A percentile compares a stretch with the other conserved stretches of the same genome.
These are phyloP conservation scores for Globodera ellingtonae DNA, from an alignment of 1,140 invertebrate genomes.

Conservation along the genomic window DNA sequence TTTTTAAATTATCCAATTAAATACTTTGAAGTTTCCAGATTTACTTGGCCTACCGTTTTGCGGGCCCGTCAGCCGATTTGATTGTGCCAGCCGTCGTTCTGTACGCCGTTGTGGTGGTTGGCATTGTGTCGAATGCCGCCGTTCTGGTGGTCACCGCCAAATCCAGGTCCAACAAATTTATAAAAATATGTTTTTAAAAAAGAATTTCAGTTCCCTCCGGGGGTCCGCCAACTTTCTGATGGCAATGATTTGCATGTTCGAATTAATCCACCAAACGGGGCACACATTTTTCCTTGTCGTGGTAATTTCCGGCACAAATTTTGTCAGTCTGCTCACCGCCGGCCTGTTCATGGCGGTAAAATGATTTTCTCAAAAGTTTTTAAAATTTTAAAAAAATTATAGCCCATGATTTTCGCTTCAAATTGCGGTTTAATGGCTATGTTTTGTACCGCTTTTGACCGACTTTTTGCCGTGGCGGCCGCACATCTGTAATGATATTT, in stretches of 20 bases:
- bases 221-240: conserved; percentile 27
- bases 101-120: not conserved
- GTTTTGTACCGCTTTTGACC: conserved; percentile 4
- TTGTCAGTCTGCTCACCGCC: not conserved
- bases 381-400: not conserved
- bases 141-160: conserved; percentile 6
- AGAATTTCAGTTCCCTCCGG: conserved; percentile 12
- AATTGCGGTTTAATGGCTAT: conserved; percentile 1
- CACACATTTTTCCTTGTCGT: conserved; percentile 13
- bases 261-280: conserved; percentile 21
- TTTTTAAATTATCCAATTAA: not conserved
- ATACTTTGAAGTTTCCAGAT: not conserved
- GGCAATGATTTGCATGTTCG: conserved; percentile 19
- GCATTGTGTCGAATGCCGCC: conserved; percentile 13
- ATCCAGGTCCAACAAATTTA: not conserved
- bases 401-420: not conserved
- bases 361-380: not conserved
- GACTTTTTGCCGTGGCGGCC: conserved; percentile 21
- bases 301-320: not conserved
- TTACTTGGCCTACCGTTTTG: conserved; percentile 6
- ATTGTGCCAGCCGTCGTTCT: conserved; percentile 1
- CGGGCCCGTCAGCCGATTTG: conserved; percentile 4
- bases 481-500: not conserved
- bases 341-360: not conserved
- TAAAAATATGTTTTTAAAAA: not conserved